Percentiles rank a stretch among this genome's conserved stretches.
These are phyloP conservation scores for Napeogenes inachia DNA, from an alignment of 2,888 invertebrate genomes.

Conservation along the genomic window DNA sequence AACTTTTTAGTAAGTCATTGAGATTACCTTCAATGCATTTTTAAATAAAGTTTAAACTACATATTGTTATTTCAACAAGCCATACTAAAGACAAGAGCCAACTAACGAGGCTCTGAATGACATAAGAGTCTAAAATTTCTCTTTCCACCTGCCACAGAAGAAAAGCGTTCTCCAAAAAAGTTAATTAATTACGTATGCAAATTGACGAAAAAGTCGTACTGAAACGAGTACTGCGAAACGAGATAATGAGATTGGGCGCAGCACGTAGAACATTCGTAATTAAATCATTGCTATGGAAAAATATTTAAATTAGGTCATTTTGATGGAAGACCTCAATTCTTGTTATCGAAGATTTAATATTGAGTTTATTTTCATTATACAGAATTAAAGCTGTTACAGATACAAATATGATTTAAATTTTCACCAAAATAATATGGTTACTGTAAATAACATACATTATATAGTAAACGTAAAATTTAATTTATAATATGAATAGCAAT, in stretches of 20 bases:
- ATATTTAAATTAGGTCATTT: constrained; percentile 37
- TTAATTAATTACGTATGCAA: constrained; percentile 76
- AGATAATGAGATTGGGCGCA: constrained; percentile 71
- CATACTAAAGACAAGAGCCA: constrained; percentile 2
- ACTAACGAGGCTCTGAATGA: constrained; percentile 29
- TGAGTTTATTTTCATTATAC: not conserved
- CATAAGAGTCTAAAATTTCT: constrained; percentile 39
- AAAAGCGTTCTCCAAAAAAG: constrained; percentile 52
- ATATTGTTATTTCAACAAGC: constrained; percentile 6
- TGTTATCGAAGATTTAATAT: not conserved
- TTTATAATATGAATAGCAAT: too few species aligned
- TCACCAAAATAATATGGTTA: too few species aligned
- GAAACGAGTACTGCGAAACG: constrained; percentile 43
- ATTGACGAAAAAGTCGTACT: constrained; percentile 68
- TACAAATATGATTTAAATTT: not conserved
- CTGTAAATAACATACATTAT: too few species aligned
- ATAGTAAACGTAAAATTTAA: too few species aligned
- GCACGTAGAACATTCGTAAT: constrained; percentile 53
- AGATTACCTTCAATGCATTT: constrained; percentile 1
- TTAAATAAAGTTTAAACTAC: not conserved
- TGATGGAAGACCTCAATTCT: constrained; percentile 16
- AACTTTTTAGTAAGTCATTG: not conserved
- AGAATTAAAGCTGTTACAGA: not conserved
- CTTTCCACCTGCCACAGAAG: constrained; percentile 51
- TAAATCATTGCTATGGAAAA: constrained; percentile 61